Evolutionary conservation across 1,140 invertebrate genomes (phyloP).

Genomic region (Trissolcus basalis): DNA sequence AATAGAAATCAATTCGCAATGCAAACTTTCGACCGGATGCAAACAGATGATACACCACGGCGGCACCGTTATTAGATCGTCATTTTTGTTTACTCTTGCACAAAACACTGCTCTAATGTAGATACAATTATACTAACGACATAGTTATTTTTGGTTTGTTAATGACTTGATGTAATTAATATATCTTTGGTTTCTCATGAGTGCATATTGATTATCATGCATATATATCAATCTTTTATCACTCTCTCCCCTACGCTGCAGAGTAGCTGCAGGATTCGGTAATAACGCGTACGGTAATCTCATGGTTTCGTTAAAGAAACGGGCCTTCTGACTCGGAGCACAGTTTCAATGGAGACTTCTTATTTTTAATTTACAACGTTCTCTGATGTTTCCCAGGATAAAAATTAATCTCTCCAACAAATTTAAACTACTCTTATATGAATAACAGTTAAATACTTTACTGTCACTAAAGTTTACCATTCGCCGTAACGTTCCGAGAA

Average conservation of each 20-base stretch:
- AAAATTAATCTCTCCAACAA: too few relatives aligned
- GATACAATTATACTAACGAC: slow-evolving; percentile 50
- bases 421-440: too few relatives aligned
- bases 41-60: background rate
- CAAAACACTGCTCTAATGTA: slow-evolving; percentile 55
- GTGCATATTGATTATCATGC: slow-evolving; percentile 60
- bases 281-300: slow-evolving; percentile 44
- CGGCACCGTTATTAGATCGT: background rate
- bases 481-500: too few relatives aligned
- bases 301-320: slow-evolving; percentile 35
- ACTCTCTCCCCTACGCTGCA: slow-evolving; percentile 59
- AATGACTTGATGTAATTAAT: slow-evolving; percentile 50
- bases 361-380: background rate
- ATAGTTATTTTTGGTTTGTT: slow-evolving; percentile 23
- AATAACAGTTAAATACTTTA: too few relatives aligned
- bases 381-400: too few relatives aligned
- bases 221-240: slow-evolving; percentile 58
- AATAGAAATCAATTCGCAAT: slow-evolving; percentile 29
- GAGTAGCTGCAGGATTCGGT: slow-evolving; percentile 50
- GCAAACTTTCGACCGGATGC: slow-evolving; percentile 17
- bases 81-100: slow-evolving; percentile 38
- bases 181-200: slow-evolving; percentile 28
- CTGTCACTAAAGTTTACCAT: too few relatives aligned
- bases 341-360: slow-evolving; percentile 15
- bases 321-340: slow-evolving; percentile 8